Evolutionary conservation across 2,113 vertebrate genomes (phyloP).

Genomic region (Oostethus manadensis): DNA sequence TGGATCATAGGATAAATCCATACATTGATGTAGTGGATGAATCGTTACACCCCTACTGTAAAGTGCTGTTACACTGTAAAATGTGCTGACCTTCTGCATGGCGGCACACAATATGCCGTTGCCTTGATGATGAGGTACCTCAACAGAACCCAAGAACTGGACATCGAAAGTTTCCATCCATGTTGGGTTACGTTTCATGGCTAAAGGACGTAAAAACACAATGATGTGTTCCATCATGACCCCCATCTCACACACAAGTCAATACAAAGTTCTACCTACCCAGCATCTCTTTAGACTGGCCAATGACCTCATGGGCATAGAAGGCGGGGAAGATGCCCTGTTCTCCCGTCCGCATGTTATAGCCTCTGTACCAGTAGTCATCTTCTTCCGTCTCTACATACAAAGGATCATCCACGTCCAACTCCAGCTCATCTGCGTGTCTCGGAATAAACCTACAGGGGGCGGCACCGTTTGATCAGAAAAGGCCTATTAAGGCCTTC

Average conservation of each 20-base stretch:
- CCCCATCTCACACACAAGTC: not conserved
- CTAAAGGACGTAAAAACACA: conserved; percentile 46
- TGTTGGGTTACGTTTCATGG: conserved; percentile 83
- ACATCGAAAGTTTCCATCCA: conserved; percentile 90
- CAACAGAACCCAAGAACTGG: conserved; percentile 94
- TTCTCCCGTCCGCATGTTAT: conserved; percentile 95
- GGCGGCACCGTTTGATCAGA: conserved; percentile 28
- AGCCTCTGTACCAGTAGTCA: conserved; percentile 94
- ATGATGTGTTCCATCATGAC: not conserved
- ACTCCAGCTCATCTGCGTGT: conserved; percentile 89
- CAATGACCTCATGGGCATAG: conserved; percentile 87
- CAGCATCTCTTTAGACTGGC: conserved; percentile 78
- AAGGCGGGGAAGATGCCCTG: conserved; percentile 92
- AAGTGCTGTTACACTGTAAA: not conserved
- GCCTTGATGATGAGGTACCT: conserved; percentile 93
- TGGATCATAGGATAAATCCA: too few relatives aligned
- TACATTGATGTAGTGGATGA: too few relatives aligned
- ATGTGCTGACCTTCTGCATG: conserved; percentile 89
- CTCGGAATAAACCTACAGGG: conserved; percentile 88
- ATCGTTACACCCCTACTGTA: too few relatives aligned
- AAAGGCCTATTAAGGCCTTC: not conserved
- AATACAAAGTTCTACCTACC: conserved; percentile 63
- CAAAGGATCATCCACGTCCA: conserved; percentile 91
- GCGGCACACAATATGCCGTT: conserved; percentile 92
- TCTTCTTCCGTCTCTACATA: conserved; percentile 92